Conservation (phyloP, 2,888 invertebrate genomes). For the Oligia strigilis region DNA sequence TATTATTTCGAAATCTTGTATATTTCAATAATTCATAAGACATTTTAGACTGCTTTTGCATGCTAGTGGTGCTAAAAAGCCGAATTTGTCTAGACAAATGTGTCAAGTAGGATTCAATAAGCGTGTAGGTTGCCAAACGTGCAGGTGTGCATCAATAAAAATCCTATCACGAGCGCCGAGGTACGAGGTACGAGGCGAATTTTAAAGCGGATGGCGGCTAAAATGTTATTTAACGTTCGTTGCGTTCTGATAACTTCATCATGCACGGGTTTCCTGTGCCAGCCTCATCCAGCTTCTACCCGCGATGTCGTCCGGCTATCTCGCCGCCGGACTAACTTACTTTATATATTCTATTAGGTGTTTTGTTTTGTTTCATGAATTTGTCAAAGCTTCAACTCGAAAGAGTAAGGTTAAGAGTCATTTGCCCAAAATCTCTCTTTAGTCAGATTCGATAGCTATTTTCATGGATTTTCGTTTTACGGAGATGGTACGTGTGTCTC, state of each 20-base stretch:
- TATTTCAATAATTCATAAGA: slow-evolving; percentile 47
- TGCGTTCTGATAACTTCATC: neutral
- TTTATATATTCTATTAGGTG: neutral
- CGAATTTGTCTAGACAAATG: slow-evolving; percentile 62
- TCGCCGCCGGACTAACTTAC: neutral
- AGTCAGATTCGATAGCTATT: neutral
- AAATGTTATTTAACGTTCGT: slow-evolving; percentile 56
- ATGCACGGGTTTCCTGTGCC: neutral
- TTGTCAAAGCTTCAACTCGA: neutral
- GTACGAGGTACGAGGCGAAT: slow-evolving; percentile 50
- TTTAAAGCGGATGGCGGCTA: slow-evolving; percentile 57
- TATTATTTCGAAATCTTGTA: slow-evolving; percentile 57
- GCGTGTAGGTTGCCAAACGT: slow-evolving; percentile 49
- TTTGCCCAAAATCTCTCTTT: neutral
- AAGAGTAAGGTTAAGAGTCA: neutral
- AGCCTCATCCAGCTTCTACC: neutral
- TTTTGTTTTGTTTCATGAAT: neutral
- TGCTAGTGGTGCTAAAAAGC: slow-evolving; percentile 58
- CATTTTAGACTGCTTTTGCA: slow-evolving; percentile 55
- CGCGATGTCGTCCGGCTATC: neutral
- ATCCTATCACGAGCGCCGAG: slow-evolving; percentile 67
- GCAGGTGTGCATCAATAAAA: slow-evolving; percentile 71
- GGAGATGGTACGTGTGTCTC: no score
- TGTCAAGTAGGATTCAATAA: slow-evolving; percentile 50
- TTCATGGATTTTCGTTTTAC: neutral